A percentile compares a stretch with the other conserved stretches of the same genome.
phyloP scores from a whole-genome alignment of 2,888 invertebrate genomes.

The Dysmachus trigonus region DNA sequence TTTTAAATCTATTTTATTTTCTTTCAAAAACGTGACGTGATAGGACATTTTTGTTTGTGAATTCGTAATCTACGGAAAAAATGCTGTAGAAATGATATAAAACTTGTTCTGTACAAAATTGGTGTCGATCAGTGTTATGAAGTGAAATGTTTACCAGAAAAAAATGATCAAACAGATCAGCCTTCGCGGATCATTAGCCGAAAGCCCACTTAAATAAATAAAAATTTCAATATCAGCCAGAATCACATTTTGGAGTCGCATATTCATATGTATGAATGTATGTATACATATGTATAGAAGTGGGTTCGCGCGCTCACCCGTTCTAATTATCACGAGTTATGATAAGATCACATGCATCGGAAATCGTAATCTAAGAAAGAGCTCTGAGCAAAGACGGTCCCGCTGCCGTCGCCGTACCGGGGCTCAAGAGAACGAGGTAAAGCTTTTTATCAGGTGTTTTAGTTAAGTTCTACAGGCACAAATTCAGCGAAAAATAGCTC shows the following conservation, averaged over 20 bases:
- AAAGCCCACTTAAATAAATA: neutral
- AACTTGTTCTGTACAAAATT: too few relatives aligned
- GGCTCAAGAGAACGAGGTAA: neutral
- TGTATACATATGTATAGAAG: neutral
- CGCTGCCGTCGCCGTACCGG: too few relatives aligned
- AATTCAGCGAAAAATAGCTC: neutral
- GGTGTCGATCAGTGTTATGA: too few relatives aligned
- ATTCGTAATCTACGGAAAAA: too few relatives aligned
- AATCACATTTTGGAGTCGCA: neutral
- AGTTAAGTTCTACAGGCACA: neutral
- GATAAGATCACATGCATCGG: neutral
- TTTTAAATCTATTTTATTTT: too few relatives aligned
- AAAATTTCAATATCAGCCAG: neutral
- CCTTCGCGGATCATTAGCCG: neutral
- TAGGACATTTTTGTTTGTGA: too few relatives aligned
- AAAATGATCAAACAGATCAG: neutral
- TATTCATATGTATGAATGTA: neutral
- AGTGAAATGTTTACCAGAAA: neutral
- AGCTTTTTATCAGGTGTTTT: neutral
- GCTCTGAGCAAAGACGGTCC: neutral
- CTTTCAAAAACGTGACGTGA: too few relatives aligned
- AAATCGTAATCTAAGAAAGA: neutral
- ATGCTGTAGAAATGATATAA: too few relatives aligned
- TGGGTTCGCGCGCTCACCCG: neutral
- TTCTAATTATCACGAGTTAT: neutral